Percentiles rank a stretch among this genome's conserved stretches.
Conservation (phyloP, 2,888 invertebrate genomes). For the Macaria notata region DNA sequence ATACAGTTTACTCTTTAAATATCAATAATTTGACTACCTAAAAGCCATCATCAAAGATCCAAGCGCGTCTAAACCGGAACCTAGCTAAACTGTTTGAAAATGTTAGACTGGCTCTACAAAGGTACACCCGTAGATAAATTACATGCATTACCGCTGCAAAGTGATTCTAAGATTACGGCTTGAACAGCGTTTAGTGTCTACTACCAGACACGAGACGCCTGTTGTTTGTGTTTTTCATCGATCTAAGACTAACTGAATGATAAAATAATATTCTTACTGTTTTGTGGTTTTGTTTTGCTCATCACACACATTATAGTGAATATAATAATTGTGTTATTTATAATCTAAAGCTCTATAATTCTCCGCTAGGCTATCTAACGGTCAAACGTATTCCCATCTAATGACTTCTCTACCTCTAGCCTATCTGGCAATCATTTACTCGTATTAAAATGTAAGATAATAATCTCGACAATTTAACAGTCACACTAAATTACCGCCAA, state of each 20-base stretch:
- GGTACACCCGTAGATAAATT: slow-evolving; percentile 8
- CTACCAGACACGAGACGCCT: slow-evolving; percentile 5
- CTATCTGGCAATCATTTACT: slow-evolving; percentile 8
- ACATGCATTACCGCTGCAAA: slow-evolving; percentile 18
- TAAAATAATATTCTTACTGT: no score
- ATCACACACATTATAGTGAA: no score
- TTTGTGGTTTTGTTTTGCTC: no score
- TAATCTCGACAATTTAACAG: slow-evolving; percentile 26
- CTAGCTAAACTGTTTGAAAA: no score
- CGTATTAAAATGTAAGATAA: slow-evolving; percentile 16
- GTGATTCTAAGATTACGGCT: slow-evolving; percentile 21
- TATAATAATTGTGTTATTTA: no score
- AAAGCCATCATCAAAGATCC: no score
- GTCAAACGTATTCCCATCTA: slow-evolving; percentile 1
- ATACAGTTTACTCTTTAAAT: background rate
- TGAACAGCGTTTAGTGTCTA: slow-evolving; percentile 16
- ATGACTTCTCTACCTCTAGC: slow-evolving; percentile 1
- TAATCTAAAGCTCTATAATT: background rate
- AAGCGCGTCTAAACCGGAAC: no score
- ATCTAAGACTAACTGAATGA: no score
- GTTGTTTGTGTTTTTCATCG: background rate
- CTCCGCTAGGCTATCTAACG: slow-evolving; percentile 5
- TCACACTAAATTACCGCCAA: slow-evolving; percentile 25
- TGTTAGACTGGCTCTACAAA: no score
- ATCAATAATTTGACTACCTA: no score